Percentiles rank a stretch among this genome's conserved stretches.
These are phyloP conservation scores for Argyresthia goedartella DNA, from an alignment of 2,888 invertebrate genomes.

Conservation along the genomic window DNA sequence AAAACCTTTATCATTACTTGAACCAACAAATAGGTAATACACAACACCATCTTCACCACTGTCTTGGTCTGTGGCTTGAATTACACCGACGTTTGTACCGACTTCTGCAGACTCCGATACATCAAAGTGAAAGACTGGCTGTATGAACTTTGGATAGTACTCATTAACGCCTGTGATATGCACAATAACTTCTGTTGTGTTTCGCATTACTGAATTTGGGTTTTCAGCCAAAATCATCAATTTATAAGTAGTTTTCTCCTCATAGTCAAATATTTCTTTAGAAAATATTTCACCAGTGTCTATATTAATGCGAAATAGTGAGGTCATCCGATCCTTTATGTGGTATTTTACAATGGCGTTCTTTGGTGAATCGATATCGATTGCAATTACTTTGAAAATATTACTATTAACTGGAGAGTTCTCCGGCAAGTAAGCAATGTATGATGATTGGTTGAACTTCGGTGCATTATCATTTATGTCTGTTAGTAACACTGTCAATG, in stretches of 20 bases:
- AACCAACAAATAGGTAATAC: conserved; percentile 92
- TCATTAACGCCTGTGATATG: conserved; percentile 90
- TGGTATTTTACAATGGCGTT: conserved; percentile 89
- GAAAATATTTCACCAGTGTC: conserved; percentile 83
- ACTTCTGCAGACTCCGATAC: conserved; percentile 93
- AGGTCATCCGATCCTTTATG: conserved; percentile 81
- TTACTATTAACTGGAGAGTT: conserved; percentile 82
- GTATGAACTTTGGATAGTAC: conserved; percentile 88
- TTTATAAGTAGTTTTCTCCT: conserved; percentile 81
- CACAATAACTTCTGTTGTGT: conserved; percentile 78
- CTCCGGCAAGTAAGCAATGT: conserved; percentile 85
- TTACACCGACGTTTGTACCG: conserved; percentile 86
- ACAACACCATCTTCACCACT: conserved; percentile 89
- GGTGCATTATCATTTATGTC: conserved; percentile 97
- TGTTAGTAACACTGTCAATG: conserved; percentile 86
- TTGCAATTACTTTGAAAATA: conserved; percentile 81
- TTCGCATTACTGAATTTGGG: conserved; percentile 86
- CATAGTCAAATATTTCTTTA: conserved; percentile 86
- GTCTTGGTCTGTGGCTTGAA: conserved; percentile 92
- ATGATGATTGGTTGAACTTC: conserved; percentile 81
- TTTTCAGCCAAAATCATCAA: conserved; percentile 87
- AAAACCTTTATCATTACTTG: conserved; percentile 93
- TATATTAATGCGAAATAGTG: conserved; percentile 82
- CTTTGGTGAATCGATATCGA: conserved; percentile 89
- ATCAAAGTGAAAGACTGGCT: conserved; percentile 92